Evolutionary conservation across 2,888 invertebrate species (phyloP), one percentile per base, ranked within the genome.

Genomic region (Drosophila testacea): DNA sequence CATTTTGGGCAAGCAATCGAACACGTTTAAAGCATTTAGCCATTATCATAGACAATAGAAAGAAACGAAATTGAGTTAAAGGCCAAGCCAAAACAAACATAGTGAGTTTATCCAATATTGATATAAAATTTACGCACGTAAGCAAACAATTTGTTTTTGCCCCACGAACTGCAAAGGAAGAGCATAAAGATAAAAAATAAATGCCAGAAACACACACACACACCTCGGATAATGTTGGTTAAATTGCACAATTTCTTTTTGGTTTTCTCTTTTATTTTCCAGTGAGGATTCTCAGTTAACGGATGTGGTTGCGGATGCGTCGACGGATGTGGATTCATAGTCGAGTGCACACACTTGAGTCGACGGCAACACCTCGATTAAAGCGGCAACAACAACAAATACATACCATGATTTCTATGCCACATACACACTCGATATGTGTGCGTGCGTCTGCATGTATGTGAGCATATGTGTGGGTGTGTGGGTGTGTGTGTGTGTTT

Each of bases 341-440:
- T 70, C 81, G 75, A 70, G 72, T 83, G 86, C 83, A 83, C 82
- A 83, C 83, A 83, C 78, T 84, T 82, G 88, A 85, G 88, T 78
- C 83, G 83, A 69, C 39, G 56, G 47, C 47, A 60, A 79, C 77
- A 79, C 77, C 73, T 69, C 44, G 61, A n/a, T 34, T 16, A 54
- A 30, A 22, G 42, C 41, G 48, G 13, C 16, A 51, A 13, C 13
- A 44, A 13, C 38, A 55, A 39, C 9, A 39, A 39, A 52, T 60
- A 79, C 79, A 22, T 63, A 73, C 79, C 72, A 79, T 46, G 70
- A 13, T 62, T 67, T 6, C 22, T 50, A 46, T 7, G 36, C 7
- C 16, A 22, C 30, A 11, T 5, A 22, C 30, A 4, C 22, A 10
- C 41, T 30, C 6, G 11, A 6, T 16, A 27, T 39, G 42, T 57